These are phyloP conservation scores for Eudasyphora cyanicolor DNA, from an alignment of 2,888 invertebrate genomes.

Conservation along the genomic window DNA sequence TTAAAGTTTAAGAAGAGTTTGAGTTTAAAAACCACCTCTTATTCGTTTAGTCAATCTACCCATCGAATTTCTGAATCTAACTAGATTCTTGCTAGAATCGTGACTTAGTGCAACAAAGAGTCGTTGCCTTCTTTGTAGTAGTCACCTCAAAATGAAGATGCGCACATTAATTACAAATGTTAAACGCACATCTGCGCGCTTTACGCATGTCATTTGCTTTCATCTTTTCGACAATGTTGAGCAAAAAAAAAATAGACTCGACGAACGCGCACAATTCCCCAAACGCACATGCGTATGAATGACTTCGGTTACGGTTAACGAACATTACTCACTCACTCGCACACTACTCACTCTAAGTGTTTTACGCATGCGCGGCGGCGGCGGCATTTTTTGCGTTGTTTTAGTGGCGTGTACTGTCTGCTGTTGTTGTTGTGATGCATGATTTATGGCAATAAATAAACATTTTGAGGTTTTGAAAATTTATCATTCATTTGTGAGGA, in stretches of 20 bases:
- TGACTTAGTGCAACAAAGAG: background rate
- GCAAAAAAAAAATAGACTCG: background rate
- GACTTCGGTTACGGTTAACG: background rate
- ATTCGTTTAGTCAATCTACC: too few relatives aligned
- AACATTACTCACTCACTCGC: background rate
- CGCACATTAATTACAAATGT: background rate
- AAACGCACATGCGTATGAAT: constrained; percentile 31
- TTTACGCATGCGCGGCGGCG: background rate
- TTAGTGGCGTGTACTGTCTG: background rate
- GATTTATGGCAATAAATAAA: constrained; percentile 34
- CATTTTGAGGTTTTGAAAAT: constrained; percentile 2
- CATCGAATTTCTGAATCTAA: too few relatives aligned
- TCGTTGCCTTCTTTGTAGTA: background rate
- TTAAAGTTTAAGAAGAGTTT: too few relatives aligned
- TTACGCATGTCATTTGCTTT: background rate
- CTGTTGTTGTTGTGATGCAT: background rate
- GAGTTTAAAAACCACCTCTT: too few relatives aligned
- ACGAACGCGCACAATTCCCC: background rate
- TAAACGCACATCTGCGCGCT: constrained; percentile 13
- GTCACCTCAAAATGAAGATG: background rate
- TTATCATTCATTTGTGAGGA: constrained; percentile 25
- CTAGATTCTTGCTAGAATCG: too few relatives aligned
- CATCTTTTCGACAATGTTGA: background rate
- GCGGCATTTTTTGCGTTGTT: background rate
- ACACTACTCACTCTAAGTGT: too few relatives aligned